Base-by-base conservation (phyloP, 2,797 vertebrate genomes). In the Falco peregrinus region DNA sequence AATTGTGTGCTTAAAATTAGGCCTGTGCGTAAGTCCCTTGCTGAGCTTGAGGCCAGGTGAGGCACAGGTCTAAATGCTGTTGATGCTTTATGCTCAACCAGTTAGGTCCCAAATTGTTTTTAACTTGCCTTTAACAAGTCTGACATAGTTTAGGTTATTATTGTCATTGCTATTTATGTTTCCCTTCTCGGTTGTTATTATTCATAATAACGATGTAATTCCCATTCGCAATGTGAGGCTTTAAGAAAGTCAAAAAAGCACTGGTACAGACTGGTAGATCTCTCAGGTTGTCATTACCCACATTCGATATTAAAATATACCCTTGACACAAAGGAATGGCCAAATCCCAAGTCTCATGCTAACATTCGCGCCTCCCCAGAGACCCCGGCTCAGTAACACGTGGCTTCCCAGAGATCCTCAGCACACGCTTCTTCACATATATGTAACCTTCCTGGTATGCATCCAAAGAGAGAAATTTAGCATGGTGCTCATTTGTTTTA, bases 21-120 rank as follows among this genome's bases (percentile, higher is more conserved):
- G 11, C 31, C 10, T 39, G 1, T n/a, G 17, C 7, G 0, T 25
- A 64, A 64, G 31, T 71, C 22, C 28, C 50, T 84, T 1, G 2
- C n/a, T 79, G 76, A 87, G 47, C 54, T 84, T n/a, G n/a, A 59
- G 37, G 25, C 51, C 64, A 83, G 56, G 51, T 82, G 53, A 76
- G 53, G 25, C 51, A 47, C 0, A 9, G 35, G 22, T 57, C 48
- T 75, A 31, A 83, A 39, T 13, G n/a, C 37, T 39, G 24, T 16
- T 54, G 24, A 71, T 1, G 2, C 75, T 76, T 90, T 90, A n/a
- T 54, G 79, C 54, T 71, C 59, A 73, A 61, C 71, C 68, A 59
- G 43, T 74, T 43, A 63, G 21, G 54, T 51, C 54, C 59, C 50
- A 84, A 22, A 54, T n/a, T 51, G 54, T 45, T 84, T 82, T 89